Base-by-base conservation (phyloP, 2,888 invertebrate genomes). In the Malacosoma neustria region DNA sequence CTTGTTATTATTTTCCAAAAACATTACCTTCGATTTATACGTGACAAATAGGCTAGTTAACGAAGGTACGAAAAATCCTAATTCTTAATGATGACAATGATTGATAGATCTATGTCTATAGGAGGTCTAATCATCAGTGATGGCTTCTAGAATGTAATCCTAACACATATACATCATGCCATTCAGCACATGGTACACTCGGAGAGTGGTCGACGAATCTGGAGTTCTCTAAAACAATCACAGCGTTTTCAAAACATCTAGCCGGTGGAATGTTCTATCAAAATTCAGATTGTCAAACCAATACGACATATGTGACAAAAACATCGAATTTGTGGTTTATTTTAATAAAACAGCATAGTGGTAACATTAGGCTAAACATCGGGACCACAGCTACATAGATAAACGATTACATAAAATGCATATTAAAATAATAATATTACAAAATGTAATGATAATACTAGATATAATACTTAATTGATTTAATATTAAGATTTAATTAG, bases 101-200 rank as follows among this genome's bases (percentile, higher is more conserved):
- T 47, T 51, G 50, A 49, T 32, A 32, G 36, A 46, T 30, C 42
- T 33, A 43, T 39, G 31, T 40, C 46, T 49, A 54, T 40, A 33
- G 22, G 22, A 22, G 5, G 22, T 22, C 22, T 22, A 22, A 22
- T n/a, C 14, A 29, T 38, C 32, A n/a, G 11, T 29, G 30, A 38
- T 14, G 11, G 29, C 13, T 4, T 11, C 34, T 14, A 38, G 22
- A 29, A 22, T 32, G 14, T 46, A 40, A 45, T 59, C 68, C 67
- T 71, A 71, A 73, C 73, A 79, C 72, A 75, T 70, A 72, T 68
- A 81, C 73, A 73, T 65, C 82, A 82, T 80, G 81, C 82, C 65
- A 63, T 56, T 61, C 62, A 68, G 42, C 41, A 48, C 40, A 47
- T n/a, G 33, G 30, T 13, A 33, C 3, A 12, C n/a, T 9, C 7